phyloP scores from a whole-genome alignment of 2,113 vertebrate genomes.

The Amia ocellicauda region DNA sequence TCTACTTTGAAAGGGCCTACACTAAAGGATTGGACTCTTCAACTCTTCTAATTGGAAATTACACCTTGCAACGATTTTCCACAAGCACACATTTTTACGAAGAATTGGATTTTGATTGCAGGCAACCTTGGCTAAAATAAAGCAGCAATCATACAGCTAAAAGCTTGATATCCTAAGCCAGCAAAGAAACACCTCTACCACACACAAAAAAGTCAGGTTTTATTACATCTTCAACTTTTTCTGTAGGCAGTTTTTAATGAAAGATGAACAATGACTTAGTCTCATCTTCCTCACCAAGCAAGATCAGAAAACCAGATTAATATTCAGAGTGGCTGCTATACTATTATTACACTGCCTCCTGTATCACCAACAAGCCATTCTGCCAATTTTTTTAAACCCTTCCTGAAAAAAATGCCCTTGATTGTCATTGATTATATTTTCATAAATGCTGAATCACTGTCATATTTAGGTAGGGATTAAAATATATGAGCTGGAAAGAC shows the following conservation, averaged over 20 bases:
- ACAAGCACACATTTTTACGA: conserved; percentile 17
- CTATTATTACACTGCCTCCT: neutral
- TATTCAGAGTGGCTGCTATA: neutral
- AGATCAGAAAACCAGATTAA: too few relatives aligned
- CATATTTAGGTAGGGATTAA: too few relatives aligned
- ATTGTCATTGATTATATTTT: too few relatives aligned
- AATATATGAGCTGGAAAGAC: neutral
- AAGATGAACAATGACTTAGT: conserved; percentile 3
- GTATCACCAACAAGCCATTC: neutral
- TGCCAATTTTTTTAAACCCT: neutral
- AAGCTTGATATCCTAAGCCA: conserved; percentile 23
- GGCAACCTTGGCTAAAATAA: conserved; percentile 26
- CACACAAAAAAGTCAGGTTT: conserved; percentile 19
- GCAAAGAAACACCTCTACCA: neutral
- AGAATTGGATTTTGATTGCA: conserved; percentile 32
- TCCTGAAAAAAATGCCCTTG: neutral
- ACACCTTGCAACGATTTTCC: conserved; percentile 4
- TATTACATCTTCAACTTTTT: conserved; percentile 22
- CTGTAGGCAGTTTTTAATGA: conserved; percentile 1
- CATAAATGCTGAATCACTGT: conserved; percentile 3
- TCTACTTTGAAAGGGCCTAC: too few relatives aligned
- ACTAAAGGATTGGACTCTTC: too few relatives aligned
- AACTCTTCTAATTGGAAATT: too few relatives aligned
- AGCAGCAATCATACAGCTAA: conserved; percentile 14
- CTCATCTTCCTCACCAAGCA: neutral